phyloP scores from a whole-genome alignment of 2,888 invertebrate genomes.

The Tillus elongatus region DNA sequence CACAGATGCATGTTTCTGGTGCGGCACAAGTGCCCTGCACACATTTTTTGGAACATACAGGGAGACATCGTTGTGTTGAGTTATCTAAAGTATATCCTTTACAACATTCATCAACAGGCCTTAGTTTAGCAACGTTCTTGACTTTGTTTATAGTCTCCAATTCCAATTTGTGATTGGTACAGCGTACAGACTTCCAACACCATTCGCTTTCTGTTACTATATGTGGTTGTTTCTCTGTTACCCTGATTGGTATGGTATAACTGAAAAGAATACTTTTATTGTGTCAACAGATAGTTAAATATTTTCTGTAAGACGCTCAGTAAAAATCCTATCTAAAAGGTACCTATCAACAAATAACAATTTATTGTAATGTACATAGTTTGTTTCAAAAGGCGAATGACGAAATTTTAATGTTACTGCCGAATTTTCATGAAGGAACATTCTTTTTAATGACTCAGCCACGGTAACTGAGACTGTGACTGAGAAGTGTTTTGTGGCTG shows the following conservation, averaged over 20 bases:
- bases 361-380: too few relatives aligned
- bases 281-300: too few relatives aligned
- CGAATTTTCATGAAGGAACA: too few relatives aligned
- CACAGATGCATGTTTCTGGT: conserved; percentile 79
- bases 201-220: conserved; percentile 73
- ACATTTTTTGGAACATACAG: conserved; percentile 72
- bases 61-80: conserved; percentile 59
- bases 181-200: conserved; percentile 79
- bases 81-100: conserved; percentile 64
- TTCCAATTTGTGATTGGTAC: conserved; percentile 76
- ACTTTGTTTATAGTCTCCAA: conserved; percentile 67
- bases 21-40: conserved; percentile 73
- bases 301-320: too few relatives aligned
- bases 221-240: conserved; percentile 74
- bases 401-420: too few relatives aligned
- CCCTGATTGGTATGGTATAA: conserved; percentile 65
- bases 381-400: too few relatives aligned
- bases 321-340: too few relatives aligned
- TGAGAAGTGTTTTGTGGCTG: too few relatives aligned
- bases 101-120: conserved; percentile 77
- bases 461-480: too few relatives aligned
- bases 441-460: too few relatives aligned
- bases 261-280: conserved; percentile 53
- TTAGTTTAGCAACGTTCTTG: conserved; percentile 60
- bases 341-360: too few relatives aligned